A percentile compares a stretch with the other conserved stretches of the same genome.
These are phyloP conservation scores for Peromyscus maniculatus DNA, from an alignment of 2,113 vertebrate genomes.

Conservation along the genomic window DNA sequence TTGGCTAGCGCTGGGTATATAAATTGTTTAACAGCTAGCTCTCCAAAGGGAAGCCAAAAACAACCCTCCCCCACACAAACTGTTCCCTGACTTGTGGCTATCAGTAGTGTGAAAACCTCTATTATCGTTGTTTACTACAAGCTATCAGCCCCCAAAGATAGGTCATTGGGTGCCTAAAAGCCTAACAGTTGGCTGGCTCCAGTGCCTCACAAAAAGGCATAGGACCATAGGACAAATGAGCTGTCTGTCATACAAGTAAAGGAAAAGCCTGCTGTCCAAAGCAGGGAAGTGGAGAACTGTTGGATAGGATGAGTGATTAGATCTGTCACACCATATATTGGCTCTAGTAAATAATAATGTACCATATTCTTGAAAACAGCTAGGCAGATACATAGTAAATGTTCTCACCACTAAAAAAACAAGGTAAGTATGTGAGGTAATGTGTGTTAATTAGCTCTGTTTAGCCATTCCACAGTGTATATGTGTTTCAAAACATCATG, in stretches of 20 bases:
- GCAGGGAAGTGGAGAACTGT: too few species aligned
- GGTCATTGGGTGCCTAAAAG: not conserved
- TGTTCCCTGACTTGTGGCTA: not conserved
- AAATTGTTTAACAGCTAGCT: slow-evolving; percentile 4
- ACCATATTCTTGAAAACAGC: not conserved
- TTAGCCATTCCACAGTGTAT: not conserved
- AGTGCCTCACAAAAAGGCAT: not conserved
- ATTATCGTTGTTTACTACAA: not conserved
- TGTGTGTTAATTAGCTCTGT: not conserved
- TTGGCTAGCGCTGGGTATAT: not conserved
- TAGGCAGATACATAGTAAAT: not conserved
- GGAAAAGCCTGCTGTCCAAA: not conserved
- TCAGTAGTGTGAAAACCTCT: not conserved
- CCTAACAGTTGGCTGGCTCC: not conserved
- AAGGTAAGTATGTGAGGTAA: not conserved
- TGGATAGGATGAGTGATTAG: not conserved
- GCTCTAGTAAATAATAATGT: not conserved
- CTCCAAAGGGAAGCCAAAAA: not conserved
- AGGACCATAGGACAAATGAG: not conserved
- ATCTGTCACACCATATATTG: not conserved
- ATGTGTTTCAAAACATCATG: not conserved
- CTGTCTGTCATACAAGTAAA: not conserved
- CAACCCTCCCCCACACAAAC: not conserved
- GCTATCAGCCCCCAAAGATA: not conserved
- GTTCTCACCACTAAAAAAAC: not conserved